Base-by-base conservation (phyloP, 2,797 vertebrate genomes). In the Lycodopsis pacificus region DNA sequence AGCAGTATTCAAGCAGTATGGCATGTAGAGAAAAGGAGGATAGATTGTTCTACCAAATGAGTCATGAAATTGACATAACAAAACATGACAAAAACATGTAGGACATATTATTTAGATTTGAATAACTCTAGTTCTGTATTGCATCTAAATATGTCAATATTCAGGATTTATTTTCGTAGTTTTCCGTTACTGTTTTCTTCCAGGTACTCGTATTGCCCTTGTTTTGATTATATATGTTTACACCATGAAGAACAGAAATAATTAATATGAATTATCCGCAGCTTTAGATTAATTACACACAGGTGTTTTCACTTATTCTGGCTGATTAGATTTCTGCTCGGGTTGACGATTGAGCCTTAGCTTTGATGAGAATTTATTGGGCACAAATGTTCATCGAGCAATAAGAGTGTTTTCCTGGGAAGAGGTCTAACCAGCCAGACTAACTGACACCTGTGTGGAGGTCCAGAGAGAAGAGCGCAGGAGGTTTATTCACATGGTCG, bases 1-100 rank as follows among this genome's bases (percentile, higher is more conserved):
- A 76, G 38, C 46, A 36, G 53, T 77, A 59, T 64, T 15, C 57
- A 66, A 71, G 73, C 76, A 63, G 62, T 25, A 30, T 6, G 56
- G 15, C 19, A 5, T 80, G 34, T 32, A 32, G 58, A 73, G 36
- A 65, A 27, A 27, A 27, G 27, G 27, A 27, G 27, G 27, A 27
- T 27, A 27, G 15, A 48, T 44, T 79, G 7, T 49, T 76, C 9
- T 32, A n/a, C 27, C 56, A 27, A 76, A 38, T 79, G 3, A 66
- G 51, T 63, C 7, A 56, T 56, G 32, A 65, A 53, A 53, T 58
- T n/a, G n/a, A n/a, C n/a, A n/a, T n/a, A n/a, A n/a, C n/a, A n/a
- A n/a, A n/a, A 42, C 32, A 49, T 65, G 2, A 46, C 30, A 54
- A 44, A 44, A 40, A 66, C 1, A n/a, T 34, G 46, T 69, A 30